These are phyloP conservation scores for Dasypogon diadema DNA, from an alignment of 2,888 invertebrate genomes.

Conservation along the genomic window DNA sequence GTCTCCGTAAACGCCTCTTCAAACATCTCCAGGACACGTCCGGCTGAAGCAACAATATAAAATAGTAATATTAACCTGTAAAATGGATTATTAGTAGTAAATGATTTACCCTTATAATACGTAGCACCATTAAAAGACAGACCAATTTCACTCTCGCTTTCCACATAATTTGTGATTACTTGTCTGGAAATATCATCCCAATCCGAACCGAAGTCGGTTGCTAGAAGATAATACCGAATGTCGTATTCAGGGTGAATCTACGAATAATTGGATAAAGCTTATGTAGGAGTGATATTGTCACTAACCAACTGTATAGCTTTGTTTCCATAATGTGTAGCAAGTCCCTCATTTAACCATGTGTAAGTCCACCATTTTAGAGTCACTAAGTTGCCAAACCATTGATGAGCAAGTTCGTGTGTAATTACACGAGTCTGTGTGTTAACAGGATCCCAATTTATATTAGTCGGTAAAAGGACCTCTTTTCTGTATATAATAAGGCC, in stretches of 20 bases:
- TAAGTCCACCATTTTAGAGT: constrained; percentile 75
- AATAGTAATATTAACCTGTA: too few relatives aligned
- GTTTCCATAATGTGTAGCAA: constrained; percentile 80
- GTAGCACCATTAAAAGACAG: constrained; percentile 11
- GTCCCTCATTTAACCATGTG: constrained; percentile 77
- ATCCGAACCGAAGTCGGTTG: background rate
- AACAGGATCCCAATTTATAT: too few relatives aligned
- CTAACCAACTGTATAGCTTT: constrained; percentile 69
- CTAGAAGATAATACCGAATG: background rate
- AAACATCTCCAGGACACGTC: constrained; percentile 32
- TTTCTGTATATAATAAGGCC: constrained; percentile 78
- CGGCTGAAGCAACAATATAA: background rate
- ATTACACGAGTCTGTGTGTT: constrained; percentile 74
- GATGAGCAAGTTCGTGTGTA: constrained; percentile 76
- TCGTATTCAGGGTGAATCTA: constrained; percentile 1
- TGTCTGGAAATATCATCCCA: background rate
- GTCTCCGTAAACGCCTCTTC: constrained; percentile 11
- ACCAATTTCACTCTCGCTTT: constrained; percentile 19
- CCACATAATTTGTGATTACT: constrained; percentile 12
- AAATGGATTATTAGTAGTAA: too few relatives aligned
- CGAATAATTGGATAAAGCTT: background rate
- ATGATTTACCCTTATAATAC: constrained; percentile 31
- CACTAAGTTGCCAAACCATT: constrained; percentile 85
- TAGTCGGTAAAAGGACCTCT: constrained; percentile 60
- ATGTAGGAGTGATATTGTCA: background rate